phyloP scores from a whole-genome alignment of 1,140 invertebrate species.

The Plectrocnemia conspersa region DNA sequence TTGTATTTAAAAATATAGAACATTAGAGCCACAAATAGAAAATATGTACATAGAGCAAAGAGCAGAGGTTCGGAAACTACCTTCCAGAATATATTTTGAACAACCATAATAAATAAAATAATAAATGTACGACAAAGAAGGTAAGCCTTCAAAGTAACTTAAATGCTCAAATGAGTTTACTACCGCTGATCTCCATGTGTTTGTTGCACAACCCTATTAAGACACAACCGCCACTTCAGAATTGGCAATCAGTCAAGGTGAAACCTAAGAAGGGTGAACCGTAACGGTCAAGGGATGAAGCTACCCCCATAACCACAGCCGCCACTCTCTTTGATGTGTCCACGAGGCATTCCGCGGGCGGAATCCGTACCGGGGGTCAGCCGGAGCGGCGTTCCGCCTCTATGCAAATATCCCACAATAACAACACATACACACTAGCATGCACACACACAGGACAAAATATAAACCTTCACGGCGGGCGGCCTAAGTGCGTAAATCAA shows the following conservation, averaged over 20 bases:
- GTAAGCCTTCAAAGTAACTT: constrained; percentile 1
- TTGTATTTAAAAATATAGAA: no score
- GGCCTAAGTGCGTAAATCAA: constrained; percentile 2
- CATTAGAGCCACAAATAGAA: no score
- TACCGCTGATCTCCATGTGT: no score
- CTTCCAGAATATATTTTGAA: background rate
- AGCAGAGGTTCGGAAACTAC: background rate
- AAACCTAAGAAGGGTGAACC: background rate
- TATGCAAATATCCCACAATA: background rate
- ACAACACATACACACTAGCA: constrained; percentile 6
- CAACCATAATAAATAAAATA: background rate
- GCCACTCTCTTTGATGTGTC: background rate
- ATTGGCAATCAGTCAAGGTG: constrained; percentile 23
- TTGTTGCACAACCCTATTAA: no score
- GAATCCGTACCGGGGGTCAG: background rate
- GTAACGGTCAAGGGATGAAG: background rate
- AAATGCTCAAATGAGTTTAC: no score
- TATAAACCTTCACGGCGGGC: background rate
- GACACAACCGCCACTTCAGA: background rate
- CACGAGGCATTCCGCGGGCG: background rate
- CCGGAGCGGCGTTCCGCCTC: background rate
- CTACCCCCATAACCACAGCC: background rate
- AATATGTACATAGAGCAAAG: no score
- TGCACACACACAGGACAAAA: background rate
- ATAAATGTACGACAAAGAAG: background rate